A percentile compares a stretch with the other conserved stretches of the same genome.
Evolutionary conservation across 2,113 vertebrate species (phyloP).

Genomic region (Meriones unguiculatus): DNA sequence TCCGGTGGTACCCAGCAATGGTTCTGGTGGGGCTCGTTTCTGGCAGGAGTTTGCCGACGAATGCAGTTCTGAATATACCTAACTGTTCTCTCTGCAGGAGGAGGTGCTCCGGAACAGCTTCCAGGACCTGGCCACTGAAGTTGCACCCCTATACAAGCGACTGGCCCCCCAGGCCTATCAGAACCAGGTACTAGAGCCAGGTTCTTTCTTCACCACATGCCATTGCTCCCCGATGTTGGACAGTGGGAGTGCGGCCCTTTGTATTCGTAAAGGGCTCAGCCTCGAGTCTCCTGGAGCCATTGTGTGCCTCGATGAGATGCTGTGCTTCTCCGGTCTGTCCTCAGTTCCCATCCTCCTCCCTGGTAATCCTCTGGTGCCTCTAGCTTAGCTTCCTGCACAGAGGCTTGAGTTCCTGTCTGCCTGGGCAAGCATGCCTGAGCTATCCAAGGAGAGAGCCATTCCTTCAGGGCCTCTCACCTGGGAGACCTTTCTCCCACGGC

Average conservation of each 20-base stretch:
- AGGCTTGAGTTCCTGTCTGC: background rate
- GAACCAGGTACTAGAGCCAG: slow-evolving; percentile 92
- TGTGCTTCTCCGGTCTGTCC: background rate
- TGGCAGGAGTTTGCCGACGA: background rate
- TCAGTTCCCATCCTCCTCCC: background rate
- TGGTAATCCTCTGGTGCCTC: background rate
- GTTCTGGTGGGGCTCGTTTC: background rate
- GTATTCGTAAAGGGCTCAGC: background rate
- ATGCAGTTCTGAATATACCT: background rate
- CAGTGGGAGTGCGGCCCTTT: background rate
- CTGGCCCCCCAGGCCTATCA: slow-evolving; percentile 97
- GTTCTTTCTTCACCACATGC: no score
- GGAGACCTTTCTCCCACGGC: background rate
- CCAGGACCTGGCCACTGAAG: slow-evolving; percentile 95
- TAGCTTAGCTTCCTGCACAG: background rate
- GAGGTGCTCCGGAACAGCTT: slow-evolving; percentile 96
- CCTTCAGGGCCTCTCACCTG: background rate
- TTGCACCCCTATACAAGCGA: slow-evolving; percentile 95
- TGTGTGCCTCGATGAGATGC: background rate
- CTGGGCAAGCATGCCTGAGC: background rate
- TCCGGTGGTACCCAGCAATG: fast-evolving
- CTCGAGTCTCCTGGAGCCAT: background rate
- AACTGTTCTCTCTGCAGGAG: slow-evolving; percentile 87
- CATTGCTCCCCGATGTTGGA: background rate
- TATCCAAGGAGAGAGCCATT: background rate